Percentiles rank a stretch among this genome's conserved stretches.
Evolutionary conservation across 2,113 vertebrate genomes (phyloP).

Genomic region (Lates calcarifer): DNA sequence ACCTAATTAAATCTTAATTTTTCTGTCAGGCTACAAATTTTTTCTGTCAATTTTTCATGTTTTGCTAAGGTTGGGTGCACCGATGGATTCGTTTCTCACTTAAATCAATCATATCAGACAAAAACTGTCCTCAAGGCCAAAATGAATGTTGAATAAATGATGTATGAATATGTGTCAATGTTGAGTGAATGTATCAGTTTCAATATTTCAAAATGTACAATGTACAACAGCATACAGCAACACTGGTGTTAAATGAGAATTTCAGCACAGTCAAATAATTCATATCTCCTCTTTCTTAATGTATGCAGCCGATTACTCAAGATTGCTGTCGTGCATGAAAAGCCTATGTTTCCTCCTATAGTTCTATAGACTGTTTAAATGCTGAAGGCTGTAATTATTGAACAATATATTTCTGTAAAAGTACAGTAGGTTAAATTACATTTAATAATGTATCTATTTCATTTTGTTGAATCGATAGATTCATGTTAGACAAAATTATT

Average conservation of each 20-base stretch:
- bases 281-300: not conserved
- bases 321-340: not conserved
- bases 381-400: not conserved
- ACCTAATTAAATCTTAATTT: slow-evolving; percentile 70
- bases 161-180: slow-evolving; percentile 44
- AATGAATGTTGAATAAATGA: slow-evolving; percentile 46
- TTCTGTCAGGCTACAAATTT: slow-evolving; percentile 47
- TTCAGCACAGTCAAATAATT: not conserved
- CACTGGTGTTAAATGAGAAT: slow-evolving; percentile 1
- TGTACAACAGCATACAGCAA: slow-evolving; percentile 6
- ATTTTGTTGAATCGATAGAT: not conserved
- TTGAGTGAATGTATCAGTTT: slow-evolving; percentile 49
- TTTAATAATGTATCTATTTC: not conserved
- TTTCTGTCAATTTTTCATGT: slow-evolving; percentile 56
- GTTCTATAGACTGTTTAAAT: not conserved
- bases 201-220: slow-evolving; percentile 43
- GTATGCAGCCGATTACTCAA: slow-evolving; percentile 1
- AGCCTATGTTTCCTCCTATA: not conserved
- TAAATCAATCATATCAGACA: slow-evolving; percentile 70
- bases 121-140: slow-evolving; percentile 66
- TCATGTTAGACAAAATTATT: not conserved
- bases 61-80: slow-evolving; percentile 42
- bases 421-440: not conserved
- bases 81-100: slow-evolving; percentile 53
- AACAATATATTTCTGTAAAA: not conserved